Evolutionary conservation across 2,888 invertebrate genomes (phyloP), one percentile per base, ranked within the genome.

Genomic region (Agriopis aurantiaria): DNA sequence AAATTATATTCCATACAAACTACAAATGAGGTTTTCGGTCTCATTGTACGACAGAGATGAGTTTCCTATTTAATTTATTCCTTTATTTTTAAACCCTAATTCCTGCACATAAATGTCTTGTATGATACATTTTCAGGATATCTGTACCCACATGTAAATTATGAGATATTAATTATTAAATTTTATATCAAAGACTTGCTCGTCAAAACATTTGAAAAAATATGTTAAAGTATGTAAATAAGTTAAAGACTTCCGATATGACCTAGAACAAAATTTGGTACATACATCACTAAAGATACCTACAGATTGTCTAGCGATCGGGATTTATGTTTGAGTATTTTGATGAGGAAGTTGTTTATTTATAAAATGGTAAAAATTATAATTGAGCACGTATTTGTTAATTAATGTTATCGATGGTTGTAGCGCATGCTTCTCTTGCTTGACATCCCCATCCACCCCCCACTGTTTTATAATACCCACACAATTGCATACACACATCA

Each of bases 351-450:
- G 51, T 67, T 57, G 58, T 43, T 5, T 8, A 33, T 33, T 9
- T 23, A 51, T 23, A 41, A 14, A 43, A 45, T 17, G 14, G 17
- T 23, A 23, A 1, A 23, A 23, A 23, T 23, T 23, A 14, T 55
- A 43, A 17, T 14, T 75, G 59, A 76, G 82, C 82, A 83, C 85
- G 77, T 75, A 62, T 61, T 12, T 78, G 74, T 80, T 63, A 76
- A 74, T 72, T 75, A 55, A 57, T 69, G 46, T 76, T 78, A 40
- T 86, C 79, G 91, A 91, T 91, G 94, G 91, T 93, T 93, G 93
- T 89, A 89, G 90, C 92, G 93, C 94, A 93, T 93, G 93, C 85
- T 88, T 89, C 90, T 91, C 90, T 91, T 91, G 92, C 91, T 91
- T 74, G 78, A 80, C 83, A 85, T 85, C 80, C 82, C 83, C 65